Percentiles rank a stretch among this genome's conserved stretches.
Evolutionary conservation across 2,797 vertebrate species (phyloP).

Genomic region (Sebastiscus tertius): DNA sequence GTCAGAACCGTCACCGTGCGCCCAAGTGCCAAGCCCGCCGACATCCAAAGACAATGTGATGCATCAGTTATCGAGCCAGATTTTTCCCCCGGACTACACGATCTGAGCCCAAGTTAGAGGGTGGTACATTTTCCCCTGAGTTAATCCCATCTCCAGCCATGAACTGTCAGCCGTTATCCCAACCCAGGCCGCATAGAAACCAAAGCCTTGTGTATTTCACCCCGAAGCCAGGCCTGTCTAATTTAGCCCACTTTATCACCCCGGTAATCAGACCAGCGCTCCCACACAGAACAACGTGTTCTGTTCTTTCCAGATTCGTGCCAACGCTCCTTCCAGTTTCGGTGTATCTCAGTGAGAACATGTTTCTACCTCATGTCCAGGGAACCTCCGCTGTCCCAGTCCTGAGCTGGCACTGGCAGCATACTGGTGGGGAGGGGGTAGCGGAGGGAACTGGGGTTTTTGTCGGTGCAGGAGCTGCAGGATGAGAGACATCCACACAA

Average conservation of each 20-base stretch:
- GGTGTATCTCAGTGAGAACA: slow-evolving; percentile 18
- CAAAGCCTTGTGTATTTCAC: slow-evolving; percentile 48
- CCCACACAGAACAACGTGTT: slow-evolving; percentile 48
- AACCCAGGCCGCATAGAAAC: slow-evolving; percentile 43
- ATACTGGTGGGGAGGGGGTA: slow-evolving; percentile 31
- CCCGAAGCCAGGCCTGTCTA: slow-evolving; percentile 49
- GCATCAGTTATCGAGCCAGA: slow-evolving; percentile 49
- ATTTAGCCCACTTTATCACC: slow-evolving; percentile 64
- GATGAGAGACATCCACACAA: slow-evolving; percentile 74
- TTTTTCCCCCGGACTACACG: slow-evolving; percentile 26
- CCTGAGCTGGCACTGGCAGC: slow-evolving; percentile 47
- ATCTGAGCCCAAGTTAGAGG: slow-evolving; percentile 47
- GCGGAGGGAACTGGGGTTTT: slow-evolving; percentile 30
- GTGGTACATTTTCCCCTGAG: slow-evolving; percentile 57
- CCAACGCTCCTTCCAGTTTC: slow-evolving; percentile 32
- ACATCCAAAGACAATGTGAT: slow-evolving; percentile 61
- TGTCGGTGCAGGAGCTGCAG: slow-evolving; percentile 55
- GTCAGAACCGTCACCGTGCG: slow-evolving; percentile 37
- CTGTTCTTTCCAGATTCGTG: slow-evolving; percentile 26
- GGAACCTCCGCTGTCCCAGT: slow-evolving; percentile 39
- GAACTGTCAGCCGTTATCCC: slow-evolving; percentile 47
- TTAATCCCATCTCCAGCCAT: slow-evolving; percentile 63
- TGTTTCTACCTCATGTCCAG: slow-evolving; percentile 48
- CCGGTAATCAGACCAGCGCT: slow-evolving; percentile 53
- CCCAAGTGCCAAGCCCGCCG: slow-evolving; percentile 36